These are phyloP conservation scores for Amphiprion percula DNA, from an alignment of 2,113 vertebrate genomes.

Conservation along the genomic window DNA sequence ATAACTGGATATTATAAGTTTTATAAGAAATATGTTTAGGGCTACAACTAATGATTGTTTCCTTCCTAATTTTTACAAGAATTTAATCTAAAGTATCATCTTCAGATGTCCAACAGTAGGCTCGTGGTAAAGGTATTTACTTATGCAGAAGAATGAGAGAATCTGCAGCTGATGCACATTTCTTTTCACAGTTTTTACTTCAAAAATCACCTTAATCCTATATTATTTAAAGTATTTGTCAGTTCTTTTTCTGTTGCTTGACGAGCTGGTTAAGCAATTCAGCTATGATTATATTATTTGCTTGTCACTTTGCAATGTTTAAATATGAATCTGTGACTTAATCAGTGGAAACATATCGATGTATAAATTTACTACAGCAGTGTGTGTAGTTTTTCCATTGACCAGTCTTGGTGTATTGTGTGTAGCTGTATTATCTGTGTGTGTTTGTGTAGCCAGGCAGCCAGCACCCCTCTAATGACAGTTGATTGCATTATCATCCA, in stretches of 20 bases:
- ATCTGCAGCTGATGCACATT: too few species aligned
- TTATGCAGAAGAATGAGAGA: too few species aligned
- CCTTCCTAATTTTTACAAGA: too few species aligned
- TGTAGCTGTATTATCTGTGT: slow-evolving; percentile 23
- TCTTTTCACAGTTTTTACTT: too few species aligned
- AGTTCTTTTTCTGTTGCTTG: neutral
- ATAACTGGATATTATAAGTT: neutral
- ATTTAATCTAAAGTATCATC: too few species aligned
- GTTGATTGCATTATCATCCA: slow-evolving; percentile 79
- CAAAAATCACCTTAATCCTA: neutral
- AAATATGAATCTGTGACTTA: neutral
- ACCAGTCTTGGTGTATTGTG: slow-evolving; percentile 37
- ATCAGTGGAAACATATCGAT: neutral
- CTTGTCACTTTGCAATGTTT: neutral
- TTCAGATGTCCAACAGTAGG: too few species aligned
- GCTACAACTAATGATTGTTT: neutral
- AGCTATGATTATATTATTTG: too few species aligned
- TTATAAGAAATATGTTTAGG: neutral
- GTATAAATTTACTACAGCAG: neutral
- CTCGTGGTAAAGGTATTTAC: too few species aligned
- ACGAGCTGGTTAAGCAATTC: neutral
- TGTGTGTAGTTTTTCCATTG: slow-evolving; percentile 10
- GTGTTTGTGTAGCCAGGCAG: slow-evolving; percentile 16
- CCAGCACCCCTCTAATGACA: slow-evolving; percentile 67
- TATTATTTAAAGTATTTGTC: neutral